phyloP scores from a whole-genome alignment of 2,113 vertebrate species.

The Etheostoma cragini region DNA sequence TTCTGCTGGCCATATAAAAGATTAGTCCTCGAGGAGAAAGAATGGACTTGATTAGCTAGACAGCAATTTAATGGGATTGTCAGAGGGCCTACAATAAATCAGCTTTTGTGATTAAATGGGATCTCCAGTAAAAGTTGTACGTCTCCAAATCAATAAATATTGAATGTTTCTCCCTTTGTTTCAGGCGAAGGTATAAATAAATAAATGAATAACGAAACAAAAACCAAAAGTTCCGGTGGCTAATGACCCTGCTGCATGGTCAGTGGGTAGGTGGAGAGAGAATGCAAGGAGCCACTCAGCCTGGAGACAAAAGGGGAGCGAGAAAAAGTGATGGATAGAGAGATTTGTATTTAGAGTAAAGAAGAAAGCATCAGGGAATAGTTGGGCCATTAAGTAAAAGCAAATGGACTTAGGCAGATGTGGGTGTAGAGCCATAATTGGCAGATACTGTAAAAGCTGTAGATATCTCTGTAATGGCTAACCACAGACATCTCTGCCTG shows the following conservation, averaged over 20 bases:
- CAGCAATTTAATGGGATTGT: slow-evolving; percentile 90
- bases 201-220: slow-evolving; percentile 45
- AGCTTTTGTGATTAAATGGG: slow-evolving; percentile 90
- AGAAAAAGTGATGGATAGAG: slow-evolving; percentile 29
- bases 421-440: slow-evolving; percentile 61
- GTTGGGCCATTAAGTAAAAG: slow-evolving; percentile 72
- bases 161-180: slow-evolving; percentile 82
- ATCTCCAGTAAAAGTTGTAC: slow-evolving; percentile 86
- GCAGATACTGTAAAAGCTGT: slow-evolving; percentile 66
- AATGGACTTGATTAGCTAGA: slow-evolving; percentile 88
- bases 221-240: slow-evolving; percentile 71
- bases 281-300: slow-evolving; percentile 55
- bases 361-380: slow-evolving; percentile 71
- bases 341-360: slow-evolving; percentile 65
- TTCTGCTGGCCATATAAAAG: slow-evolving; percentile 84
- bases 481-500: slow-evolving; percentile 54
- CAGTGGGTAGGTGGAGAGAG: slow-evolving; percentile 19
- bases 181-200: slow-evolving; percentile 44
- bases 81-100: slow-evolving; percentile 86
- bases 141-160: slow-evolving; percentile 85
- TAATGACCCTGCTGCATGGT: slow-evolving; percentile 67
- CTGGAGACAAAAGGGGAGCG: slow-evolving; percentile 36
- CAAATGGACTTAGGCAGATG: slow-evolving; percentile 70
- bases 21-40: slow-evolving; percentile 85
- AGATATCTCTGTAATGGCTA: slow-evolving; percentile 56